Conservation (phyloP, 2,797 vertebrate genomes). For the Somateria mollissima region DNA sequence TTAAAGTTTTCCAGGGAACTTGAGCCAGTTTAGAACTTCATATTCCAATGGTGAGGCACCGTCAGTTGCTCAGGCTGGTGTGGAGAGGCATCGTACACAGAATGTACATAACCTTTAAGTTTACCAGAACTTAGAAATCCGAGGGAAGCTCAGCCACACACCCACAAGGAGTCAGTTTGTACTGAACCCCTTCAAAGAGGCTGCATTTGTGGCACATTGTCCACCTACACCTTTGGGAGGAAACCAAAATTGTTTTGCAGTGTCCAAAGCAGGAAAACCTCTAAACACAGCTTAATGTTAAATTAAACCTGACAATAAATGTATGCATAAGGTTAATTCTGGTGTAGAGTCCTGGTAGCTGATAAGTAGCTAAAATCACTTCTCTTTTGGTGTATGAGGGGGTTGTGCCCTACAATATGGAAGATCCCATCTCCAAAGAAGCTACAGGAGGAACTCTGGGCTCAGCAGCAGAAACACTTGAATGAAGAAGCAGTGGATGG, state of each 20-base stretch:
- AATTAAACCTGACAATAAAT: not conserved
- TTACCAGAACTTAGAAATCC: not conserved
- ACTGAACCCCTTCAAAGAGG: not conserved
- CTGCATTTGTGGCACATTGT: not conserved
- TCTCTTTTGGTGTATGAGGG: not conserved
- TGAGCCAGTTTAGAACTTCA: rapidly evolving
- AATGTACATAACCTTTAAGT: not conserved
- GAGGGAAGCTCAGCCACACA: rapidly evolving
- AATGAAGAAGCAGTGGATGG: not conserved
- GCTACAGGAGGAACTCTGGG: not conserved
- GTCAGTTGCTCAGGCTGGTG: not conserved
- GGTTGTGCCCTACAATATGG: rapidly evolving
- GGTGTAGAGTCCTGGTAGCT: not conserved
- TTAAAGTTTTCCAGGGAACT: not conserved
- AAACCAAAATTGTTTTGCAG: not conserved
- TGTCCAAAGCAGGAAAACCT: not conserved
- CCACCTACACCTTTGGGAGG: rapidly evolving
- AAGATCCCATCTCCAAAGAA: not conserved
- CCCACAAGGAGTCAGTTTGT: not conserved
- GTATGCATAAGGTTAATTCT: not conserved
- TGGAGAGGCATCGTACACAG: not conserved
- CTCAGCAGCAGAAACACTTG: not conserved
- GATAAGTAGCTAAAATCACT: not conserved
- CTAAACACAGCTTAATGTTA: rapidly evolving
- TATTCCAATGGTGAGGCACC: not conserved